Conservation (phyloP, 1,140 invertebrate genomes). For the Hyles euphorbiae region DNA sequence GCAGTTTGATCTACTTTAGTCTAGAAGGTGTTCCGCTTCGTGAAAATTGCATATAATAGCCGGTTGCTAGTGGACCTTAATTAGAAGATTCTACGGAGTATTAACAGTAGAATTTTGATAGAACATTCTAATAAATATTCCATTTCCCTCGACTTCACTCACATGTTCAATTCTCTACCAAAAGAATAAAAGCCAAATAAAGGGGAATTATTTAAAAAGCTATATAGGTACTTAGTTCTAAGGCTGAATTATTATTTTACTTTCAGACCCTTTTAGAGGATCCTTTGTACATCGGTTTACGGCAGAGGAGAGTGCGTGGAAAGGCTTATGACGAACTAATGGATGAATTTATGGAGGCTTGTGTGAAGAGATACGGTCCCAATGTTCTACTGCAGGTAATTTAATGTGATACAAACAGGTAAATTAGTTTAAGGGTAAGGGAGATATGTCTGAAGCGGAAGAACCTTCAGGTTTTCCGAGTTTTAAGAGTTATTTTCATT, state of each 20-base stretch:
- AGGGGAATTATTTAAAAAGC: too few species aligned
- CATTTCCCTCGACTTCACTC: too few species aligned
- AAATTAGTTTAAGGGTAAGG: background rate
- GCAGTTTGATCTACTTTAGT: too few species aligned
- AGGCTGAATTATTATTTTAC: background rate
- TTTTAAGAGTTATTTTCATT: constrained; percentile 16
- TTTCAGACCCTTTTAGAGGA: constrained; percentile 86
- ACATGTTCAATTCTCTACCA: too few species aligned
- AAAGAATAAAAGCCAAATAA: too few species aligned
- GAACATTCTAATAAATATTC: too few species aligned
- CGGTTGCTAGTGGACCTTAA: too few species aligned
- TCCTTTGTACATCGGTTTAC: constrained; percentile 93
- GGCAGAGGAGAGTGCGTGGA: constrained; percentile 88
- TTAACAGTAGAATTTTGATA: too few species aligned
- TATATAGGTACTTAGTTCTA: too few species aligned
- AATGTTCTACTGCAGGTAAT: constrained; percentile 85
- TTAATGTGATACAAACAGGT: background rate
- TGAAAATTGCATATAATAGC: too few species aligned
- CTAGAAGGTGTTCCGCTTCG: too few species aligned
- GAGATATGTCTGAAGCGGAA: background rate
- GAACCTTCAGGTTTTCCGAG: constrained; percentile 1
- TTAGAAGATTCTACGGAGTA: too few species aligned
- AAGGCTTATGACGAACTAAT: constrained; percentile 93
- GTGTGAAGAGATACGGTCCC: constrained; percentile 89
- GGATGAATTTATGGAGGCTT: constrained; percentile 97